These are phyloP conservation scores for Halyomorpha halys DNA, from an alignment of 1,140 invertebrate genomes.

Conservation along the genomic window DNA sequence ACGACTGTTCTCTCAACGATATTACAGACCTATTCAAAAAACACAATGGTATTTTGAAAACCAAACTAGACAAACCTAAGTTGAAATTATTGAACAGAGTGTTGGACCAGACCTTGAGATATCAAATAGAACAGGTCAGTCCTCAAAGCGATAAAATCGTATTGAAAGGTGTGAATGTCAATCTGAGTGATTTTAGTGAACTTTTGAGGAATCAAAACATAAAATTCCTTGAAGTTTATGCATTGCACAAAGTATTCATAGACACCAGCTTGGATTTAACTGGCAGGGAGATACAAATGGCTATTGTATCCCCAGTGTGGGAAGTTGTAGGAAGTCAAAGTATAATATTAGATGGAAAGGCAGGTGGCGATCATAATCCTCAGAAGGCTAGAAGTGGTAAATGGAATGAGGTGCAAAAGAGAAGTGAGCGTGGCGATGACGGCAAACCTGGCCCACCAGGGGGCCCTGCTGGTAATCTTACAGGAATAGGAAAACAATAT, in stretches of 20 bases:
- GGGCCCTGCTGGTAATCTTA: conserved; percentile 5
- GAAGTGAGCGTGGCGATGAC: too few relatives aligned
- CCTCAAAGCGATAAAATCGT: neutral
- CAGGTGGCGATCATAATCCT: neutral
- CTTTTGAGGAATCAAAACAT: neutral
- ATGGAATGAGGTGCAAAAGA: neutral
- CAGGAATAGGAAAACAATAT: neutral
- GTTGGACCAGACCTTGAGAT: neutral
- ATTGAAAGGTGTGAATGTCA: neutral
- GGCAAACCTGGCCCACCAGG: neutral
- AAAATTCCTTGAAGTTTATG: neutral
- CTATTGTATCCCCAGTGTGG: conserved; percentile 21
- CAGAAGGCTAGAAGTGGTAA: neutral
- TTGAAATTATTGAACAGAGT: neutral
- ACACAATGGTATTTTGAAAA: neutral
- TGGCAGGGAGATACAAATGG: neutral
- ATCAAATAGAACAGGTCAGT: neutral
- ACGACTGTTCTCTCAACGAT: neutral
- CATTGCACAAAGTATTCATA: neutral
- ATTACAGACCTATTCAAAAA: neutral
- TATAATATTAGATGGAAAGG: conserved; percentile 20
- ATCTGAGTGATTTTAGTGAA: neutral
- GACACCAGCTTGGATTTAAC: neutral
- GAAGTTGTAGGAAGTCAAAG: neutral
- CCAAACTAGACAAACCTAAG: neutral